These are phyloP conservation scores for Scomber scombrus DNA, from an alignment of 2,113 vertebrate genomes.

Conservation along the genomic window DNA sequence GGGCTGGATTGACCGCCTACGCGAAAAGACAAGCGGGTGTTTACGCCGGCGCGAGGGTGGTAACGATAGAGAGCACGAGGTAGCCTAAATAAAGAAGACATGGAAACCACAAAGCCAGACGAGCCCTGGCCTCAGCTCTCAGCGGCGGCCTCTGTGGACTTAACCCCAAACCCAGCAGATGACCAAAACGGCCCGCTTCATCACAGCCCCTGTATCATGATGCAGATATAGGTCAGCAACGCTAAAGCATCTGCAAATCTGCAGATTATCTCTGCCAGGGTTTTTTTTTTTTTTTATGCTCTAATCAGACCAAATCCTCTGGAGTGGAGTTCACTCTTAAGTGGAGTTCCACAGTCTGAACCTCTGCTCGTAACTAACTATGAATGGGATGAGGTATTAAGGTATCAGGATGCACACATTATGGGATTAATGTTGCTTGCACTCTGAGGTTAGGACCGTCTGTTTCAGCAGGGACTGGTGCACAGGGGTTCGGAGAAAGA, in stretches of 20 bases:
- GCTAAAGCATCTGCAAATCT: conserved; percentile 66
- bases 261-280: conserved; percentile 66
- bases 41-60: conserved; percentile 33
- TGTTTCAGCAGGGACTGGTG: neutral
- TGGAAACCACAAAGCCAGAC: conserved; percentile 43
- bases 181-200: conserved; percentile 12
- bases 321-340: conserved; percentile 38
- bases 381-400: conserved; percentile 21
- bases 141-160: conserved; percentile 14
- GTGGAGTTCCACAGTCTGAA: conserved; percentile 26
- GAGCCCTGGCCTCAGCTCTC: conserved; percentile 23
- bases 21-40: conserved; percentile 15
- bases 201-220: conserved; percentile 49
- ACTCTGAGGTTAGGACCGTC: neutral
- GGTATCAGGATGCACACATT: conserved; percentile 15
- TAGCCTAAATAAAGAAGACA: conserved; percentile 58
- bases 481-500: neutral
- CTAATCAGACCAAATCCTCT: conserved; percentile 74
- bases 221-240: conserved; percentile 69
- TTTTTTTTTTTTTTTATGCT: conserved; percentile 52
- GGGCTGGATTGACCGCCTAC: conserved; percentile 15
- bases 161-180: conserved; percentile 22
- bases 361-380: neutral
- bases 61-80: conserved; percentile 12
- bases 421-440: neutral